Evolutionary conservation across 1,140 invertebrate species (phyloP), one percentile per base, ranked within the genome.

Genomic region (Zaprionus nigranus): DNA sequence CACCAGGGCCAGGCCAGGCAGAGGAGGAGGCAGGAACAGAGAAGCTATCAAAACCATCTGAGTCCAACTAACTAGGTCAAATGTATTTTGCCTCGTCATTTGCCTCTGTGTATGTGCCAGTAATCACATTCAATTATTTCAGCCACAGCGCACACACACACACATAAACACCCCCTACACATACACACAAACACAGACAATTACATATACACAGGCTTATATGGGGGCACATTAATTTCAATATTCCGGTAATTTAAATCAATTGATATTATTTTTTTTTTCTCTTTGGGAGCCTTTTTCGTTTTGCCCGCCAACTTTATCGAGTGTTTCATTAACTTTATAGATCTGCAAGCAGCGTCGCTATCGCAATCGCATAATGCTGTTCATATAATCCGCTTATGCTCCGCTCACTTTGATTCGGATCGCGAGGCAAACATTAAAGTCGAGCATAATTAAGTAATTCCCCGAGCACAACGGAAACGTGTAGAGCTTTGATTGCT

Each of bases 381-480:
- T 59, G 69, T 26, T 56, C 75, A 79, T 81, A 85, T 90, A 90
- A 90, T 81, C 85, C 75, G 81, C 85, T 90, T 90, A 90, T 64
- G 53, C 59, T 2, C 15, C 26, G 58, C 26, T 26, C 22, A 40
- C 43, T 49, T 38, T 9, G 66, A 49, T 75, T 63, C 51, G 30
- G 65, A 69, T 69, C 71, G 71, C 40, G 36, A 51, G 56, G 36
- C 60, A 71, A 58, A 65, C 78, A 88, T 87, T 87, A 83, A 88
- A 87, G 78, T 84, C 81, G 63, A 88, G 62, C 83, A 73, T 84
- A 88, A 88, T 88, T 84, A 82, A 81, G 85, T 84, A 88, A 88
- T 88, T 88, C 79, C 78, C 75, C 65, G 58, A 66, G 66, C 65
- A 81, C 69, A 75, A 36, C 84, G 84, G 85, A 88, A 88, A 66